Percentiles rank a stretch among this genome's conserved stretches.
These are phyloP conservation scores for Actenoides lindsayi DNA, from an alignment of 2,113 vertebrate species.

Conservation along the genomic window DNA sequence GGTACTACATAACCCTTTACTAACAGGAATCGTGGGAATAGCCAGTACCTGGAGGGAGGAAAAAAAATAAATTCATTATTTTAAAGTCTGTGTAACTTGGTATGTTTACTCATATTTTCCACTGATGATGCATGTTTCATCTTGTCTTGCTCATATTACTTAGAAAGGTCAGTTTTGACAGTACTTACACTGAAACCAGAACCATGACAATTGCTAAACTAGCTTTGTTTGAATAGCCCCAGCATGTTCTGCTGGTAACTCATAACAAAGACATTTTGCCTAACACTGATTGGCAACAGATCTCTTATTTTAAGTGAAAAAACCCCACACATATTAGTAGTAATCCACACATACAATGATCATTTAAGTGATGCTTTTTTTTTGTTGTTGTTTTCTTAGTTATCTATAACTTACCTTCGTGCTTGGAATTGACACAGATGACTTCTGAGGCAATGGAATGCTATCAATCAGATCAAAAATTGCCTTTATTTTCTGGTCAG, in stretches of 20 bases:
- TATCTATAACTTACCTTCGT: constrained; percentile 75
- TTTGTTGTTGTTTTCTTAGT: background rate
- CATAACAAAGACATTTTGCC: background rate
- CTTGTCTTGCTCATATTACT: background rate
- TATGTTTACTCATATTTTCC: background rate
- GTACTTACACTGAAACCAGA: background rate
- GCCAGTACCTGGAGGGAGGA: constrained; percentile 60
- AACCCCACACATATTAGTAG: background rate
- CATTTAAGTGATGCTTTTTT: background rate
- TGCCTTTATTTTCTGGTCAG: constrained; percentile 90
- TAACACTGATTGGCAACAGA: background rate
- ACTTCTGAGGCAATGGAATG: constrained; percentile 84
- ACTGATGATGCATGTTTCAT: background rate
- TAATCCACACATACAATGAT: background rate
- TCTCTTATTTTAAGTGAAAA: background rate
- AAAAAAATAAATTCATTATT: background rate
- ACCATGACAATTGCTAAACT: background rate
- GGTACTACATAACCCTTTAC: constrained; percentile 59
- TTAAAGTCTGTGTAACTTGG: background rate
- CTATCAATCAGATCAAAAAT: constrained; percentile 84
- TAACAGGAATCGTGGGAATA: constrained; percentile 67
- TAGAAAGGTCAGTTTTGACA: background rate
- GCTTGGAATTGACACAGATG: constrained; percentile 64
- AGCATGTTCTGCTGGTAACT: background rate
- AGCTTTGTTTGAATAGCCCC: background rate